Base-by-base conservation (phyloP, 2,113 vertebrate genomes). In the Phylloscopus whistleri region DNA sequence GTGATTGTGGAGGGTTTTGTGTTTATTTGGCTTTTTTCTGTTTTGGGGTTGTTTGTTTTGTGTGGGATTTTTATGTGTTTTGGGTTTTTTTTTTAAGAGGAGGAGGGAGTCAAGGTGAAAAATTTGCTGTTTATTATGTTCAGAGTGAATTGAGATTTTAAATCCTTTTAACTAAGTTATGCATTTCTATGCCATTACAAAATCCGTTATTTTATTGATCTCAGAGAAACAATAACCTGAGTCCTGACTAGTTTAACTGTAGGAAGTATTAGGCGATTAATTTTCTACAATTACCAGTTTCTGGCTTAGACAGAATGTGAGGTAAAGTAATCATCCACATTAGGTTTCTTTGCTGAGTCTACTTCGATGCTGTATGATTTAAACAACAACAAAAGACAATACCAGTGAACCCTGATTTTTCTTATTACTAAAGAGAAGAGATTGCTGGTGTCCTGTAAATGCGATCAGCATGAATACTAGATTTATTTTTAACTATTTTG, bases 381-480 rank as follows among this genome's bases (percentile, higher is more conserved):
- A 55, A 81, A 56, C 21, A 80, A 13, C 13, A 68, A 13, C 12
- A 48, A 30, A 84, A 78, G 19, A 39, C 30, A 39, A 23, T 44
- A 75, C 5, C 58, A 41, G 24, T 21, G 26, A 73, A 49, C 6
- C 2, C 17, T 28, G 16, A 21, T 22, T 79, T 58, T 70, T 37
- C 19, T 53, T 78, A 16, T 15, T 73, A 28, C 48, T 60, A n/a
- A 53, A 56, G 15, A 41, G 49, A 72, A 12, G 24, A 28, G 26
- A 16, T 10, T 81, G 35, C 13, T 5, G 2, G 27, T 75, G 21
- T 63, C 69, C 35, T 37, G 9, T 56, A 37, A 20, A 48, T 75
- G 62, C 0, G 0, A 28, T 56, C 21, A 51, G 20, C 3, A 1
- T 4, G 6, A 78, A 3, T 59, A 35, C 11, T 19, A 16, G 28